Evolutionary conservation across 2,797 vertebrate species (phyloP), one percentile per base, ranked within the genome.

Genomic region (Trichosurus vulpecula): DNA sequence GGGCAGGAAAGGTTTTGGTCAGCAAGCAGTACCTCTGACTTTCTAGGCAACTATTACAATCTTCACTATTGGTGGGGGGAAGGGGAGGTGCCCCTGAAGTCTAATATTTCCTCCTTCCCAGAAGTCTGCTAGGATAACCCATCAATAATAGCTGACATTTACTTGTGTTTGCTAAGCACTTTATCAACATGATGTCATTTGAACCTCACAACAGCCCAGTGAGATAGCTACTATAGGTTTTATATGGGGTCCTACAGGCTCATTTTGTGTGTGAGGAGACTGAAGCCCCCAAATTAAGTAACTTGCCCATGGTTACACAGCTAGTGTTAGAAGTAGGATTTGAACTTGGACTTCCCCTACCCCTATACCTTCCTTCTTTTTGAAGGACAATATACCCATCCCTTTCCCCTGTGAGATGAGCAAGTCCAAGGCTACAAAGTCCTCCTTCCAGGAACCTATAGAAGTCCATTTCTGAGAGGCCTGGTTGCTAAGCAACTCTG

Each of bases 401-500:
- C 19, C 8, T 81, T 41, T 81, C 8, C 19, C 19, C 19, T 74
- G 14, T 87, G 10, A 47, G 19, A 87, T 87, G 22, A 87, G 1
- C 41, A 87, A 87, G 22, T 29, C 22, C 74, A 87, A 81, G 41
- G 3, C 25, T 87, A 29, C 22, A 27, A 27, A 47, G 74, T 87
- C 93, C 91, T 94, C 74, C 94, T 94, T 95, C 94, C 19, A 10
- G 51, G 52, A 97, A 91, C 47, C 11, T 13, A 0, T 9, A 93
- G 52, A 93, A 96, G 87, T 94, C 91, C 96, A 29, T 61, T 87
- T 92, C 95, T 12, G 9, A 89, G 92, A 92, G 93, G 95, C 91
- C 91, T 19, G 11, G 96, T 97, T 96, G 96, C 97, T 93, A 96
- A 94, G 94, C 94, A 98, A 96, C 94, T 95, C 51, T 74, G 87